phyloP scores from a whole-genome alignment of 2,113 vertebrate species.

The Myiagra hebetior region DNA sequence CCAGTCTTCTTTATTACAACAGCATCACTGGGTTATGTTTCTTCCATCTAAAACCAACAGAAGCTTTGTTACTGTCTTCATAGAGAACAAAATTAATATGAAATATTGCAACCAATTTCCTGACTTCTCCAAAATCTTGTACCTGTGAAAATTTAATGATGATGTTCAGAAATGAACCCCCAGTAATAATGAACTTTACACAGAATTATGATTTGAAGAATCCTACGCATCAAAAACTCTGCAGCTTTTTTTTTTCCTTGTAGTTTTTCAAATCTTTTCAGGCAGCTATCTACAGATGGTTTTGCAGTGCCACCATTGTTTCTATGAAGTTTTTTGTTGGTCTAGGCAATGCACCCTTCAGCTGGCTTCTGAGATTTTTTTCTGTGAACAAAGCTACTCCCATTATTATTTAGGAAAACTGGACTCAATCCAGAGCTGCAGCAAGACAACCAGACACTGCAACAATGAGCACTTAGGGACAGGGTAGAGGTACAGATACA shows the following conservation, averaged over 20 bases:
- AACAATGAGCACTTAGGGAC: not conserved
- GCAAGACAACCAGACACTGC: not conserved
- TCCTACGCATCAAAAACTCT: not conserved
- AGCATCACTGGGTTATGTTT: not conserved
- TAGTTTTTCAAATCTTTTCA: not conserved
- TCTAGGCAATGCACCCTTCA: not conserved
- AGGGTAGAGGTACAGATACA: not conserved
- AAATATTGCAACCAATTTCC: not conserved
- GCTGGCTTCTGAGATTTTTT: not conserved
- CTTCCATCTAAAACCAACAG: not conserved
- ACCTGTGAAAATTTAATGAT: not conserved
- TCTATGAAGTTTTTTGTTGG: not conserved
- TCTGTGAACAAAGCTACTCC: not conserved
- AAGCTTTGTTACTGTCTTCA: not conserved
- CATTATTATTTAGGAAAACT: not conserved
- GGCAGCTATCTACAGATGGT: not conserved
- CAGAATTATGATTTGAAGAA: not conserved
- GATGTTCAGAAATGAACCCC: not conserved
- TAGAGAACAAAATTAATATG: not conserved
- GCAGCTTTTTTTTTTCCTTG: not conserved
- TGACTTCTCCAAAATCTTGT: not conserved
- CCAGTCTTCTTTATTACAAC: not conserved
- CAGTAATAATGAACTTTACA: not conserved
- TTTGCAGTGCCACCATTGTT: not conserved
- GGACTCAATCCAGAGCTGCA: not conserved